A percentile compares a stretch with the other conserved stretches of the same genome.
Conservation (phyloP, 2,113 vertebrate species). For the Macaca nemestrina region DNA sequence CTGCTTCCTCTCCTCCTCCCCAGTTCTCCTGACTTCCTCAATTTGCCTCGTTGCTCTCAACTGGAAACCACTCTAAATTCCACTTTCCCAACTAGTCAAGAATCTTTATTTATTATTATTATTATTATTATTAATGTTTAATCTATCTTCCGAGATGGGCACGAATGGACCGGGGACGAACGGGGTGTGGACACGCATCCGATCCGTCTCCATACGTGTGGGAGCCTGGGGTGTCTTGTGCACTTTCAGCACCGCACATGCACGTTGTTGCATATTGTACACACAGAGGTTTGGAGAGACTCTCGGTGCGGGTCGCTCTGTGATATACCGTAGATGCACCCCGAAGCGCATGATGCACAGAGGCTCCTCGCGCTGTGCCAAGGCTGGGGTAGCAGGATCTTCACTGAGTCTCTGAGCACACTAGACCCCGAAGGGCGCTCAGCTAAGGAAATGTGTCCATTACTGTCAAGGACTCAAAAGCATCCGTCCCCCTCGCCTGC, state of each 20-base stretch:
- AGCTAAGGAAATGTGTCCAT: not conserved
- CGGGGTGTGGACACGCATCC: not conserved
- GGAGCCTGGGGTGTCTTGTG: not conserved
- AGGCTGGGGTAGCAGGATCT: not conserved
- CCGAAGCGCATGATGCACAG: not conserved
- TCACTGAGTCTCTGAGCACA: not conserved
- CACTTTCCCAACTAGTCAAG: conserved; percentile 50
- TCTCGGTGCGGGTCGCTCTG: not conserved
- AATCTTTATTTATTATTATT: not conserved
- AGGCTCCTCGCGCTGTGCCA: not conserved
- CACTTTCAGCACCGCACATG: conserved; percentile 29
- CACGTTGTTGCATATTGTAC: not conserved
- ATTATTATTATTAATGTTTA: not conserved
- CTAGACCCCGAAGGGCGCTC: not conserved
- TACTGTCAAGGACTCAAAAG: not conserved
- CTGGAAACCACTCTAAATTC: conserved; percentile 36
- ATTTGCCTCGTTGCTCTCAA: not conserved
- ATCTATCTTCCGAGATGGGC: not conserved
- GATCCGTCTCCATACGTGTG: not conserved
- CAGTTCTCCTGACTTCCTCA: not conserved
- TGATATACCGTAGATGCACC: not conserved
- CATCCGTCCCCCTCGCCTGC: not conserved
- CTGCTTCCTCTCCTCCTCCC: not conserved
- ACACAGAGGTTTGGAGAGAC: not conserved
- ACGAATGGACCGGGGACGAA: not conserved